A percentile compares a stretch with the other conserved stretches of the same genome.
Conservation (phyloP, 2,888 invertebrate species). For the Thalpophila matura region DNA sequence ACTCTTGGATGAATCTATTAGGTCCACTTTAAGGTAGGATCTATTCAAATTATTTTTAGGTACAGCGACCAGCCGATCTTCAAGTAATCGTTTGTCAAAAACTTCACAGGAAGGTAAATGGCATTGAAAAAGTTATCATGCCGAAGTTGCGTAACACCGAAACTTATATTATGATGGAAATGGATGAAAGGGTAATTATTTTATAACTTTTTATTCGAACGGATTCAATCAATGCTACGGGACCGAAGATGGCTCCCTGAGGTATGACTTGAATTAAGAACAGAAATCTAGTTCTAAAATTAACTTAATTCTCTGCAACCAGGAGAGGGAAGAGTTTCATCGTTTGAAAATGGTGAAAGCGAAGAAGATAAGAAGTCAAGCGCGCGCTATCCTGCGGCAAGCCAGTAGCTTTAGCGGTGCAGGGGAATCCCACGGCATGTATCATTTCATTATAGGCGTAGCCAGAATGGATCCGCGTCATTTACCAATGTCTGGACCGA, state of each 20-base stretch:
- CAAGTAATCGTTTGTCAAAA: background rate
- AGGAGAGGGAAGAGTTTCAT: constrained; percentile 89
- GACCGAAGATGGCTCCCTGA: background rate
- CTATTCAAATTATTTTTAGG: background rate
- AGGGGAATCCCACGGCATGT: constrained; percentile 58
- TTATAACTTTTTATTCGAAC: background rate
- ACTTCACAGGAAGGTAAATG: constrained; percentile 85
- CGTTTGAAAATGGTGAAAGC: constrained; percentile 88
- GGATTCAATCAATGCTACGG: no score
- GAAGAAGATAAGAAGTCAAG: constrained; percentile 78
- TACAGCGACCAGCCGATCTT: background rate
- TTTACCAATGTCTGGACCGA: no score
- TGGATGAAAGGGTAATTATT: constrained; percentile 83
- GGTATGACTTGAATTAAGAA: background rate
- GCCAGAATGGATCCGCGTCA: no score
- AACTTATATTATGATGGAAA: constrained; percentile 84
- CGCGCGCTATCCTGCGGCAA: constrained; percentile 58
- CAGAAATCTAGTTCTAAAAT: background rate
- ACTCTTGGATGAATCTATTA: constrained; percentile 80
- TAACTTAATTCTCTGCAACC: constrained; percentile 25
- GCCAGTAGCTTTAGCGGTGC: constrained; percentile 39
- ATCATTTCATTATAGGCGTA: constrained; percentile 30
- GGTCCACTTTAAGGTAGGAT: constrained; percentile 81
- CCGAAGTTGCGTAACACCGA: constrained; percentile 86
- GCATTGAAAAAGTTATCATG: constrained; percentile 87